A percentile compares a stretch with the other conserved stretches of the same genome.
These are phyloP conservation scores for Cyanocitta stelleri DNA, from an alignment of 2,113 vertebrate species.

Conservation along the genomic window DNA sequence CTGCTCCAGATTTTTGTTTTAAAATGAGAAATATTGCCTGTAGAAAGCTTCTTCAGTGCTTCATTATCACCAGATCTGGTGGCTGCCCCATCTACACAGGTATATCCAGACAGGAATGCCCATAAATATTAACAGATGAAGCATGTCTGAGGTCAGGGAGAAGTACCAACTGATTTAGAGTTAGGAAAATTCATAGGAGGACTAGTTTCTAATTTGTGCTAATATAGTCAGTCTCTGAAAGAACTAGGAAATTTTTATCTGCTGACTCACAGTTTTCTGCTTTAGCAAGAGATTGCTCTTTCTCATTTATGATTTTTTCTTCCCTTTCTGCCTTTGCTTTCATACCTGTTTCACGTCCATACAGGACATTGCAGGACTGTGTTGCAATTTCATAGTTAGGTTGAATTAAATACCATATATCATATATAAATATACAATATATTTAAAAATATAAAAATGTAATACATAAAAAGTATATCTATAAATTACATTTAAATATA, in stretches of 20 bases:
- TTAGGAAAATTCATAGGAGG: neutral
- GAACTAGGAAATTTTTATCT: neutral
- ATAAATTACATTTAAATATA: neutral
- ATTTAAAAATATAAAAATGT: neutral
- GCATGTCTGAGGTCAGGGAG: neutral
- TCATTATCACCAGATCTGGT: neutral
- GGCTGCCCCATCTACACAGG: neutral
- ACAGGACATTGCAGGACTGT: neutral
- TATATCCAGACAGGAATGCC: neutral
- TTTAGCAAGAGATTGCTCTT: neutral
- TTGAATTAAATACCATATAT: neutral
- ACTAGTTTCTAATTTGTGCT: neutral
- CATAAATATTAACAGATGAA: neutral
- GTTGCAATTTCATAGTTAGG: neutral
- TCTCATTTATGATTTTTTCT: neutral
- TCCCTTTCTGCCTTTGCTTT: neutral
- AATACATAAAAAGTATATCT: neutral
- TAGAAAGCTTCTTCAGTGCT: neutral
- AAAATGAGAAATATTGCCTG: neutral
- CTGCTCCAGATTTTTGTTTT: neutral
- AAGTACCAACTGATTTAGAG: neutral
- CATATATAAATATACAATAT: neutral
- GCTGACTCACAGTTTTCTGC: neutral
- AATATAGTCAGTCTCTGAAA: neutral
- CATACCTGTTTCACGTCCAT: neutral